Base-by-base conservation (phyloP, 2,888 invertebrate species). In the Ormia ochracea region DNA sequence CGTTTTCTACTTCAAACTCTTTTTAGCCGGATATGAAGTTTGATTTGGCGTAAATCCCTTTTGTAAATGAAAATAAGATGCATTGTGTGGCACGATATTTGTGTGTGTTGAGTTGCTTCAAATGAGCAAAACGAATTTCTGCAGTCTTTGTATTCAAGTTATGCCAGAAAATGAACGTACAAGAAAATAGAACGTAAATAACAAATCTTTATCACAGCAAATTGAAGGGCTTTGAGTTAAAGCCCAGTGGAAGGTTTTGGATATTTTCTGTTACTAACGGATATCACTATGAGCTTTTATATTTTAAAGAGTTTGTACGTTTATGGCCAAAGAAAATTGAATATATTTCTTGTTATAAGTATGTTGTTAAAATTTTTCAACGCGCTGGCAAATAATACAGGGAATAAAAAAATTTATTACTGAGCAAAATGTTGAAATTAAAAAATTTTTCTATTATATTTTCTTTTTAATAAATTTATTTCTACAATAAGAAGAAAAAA, bases 41-140 rank as follows among this genome's bases (percentile, higher is more conserved):
- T 76, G 82, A 82, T 82, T 81, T 82, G 76, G 78, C 69, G 76
- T 70, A 82, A 81, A 82, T 82, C 81, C 81, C 54, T 59, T n/a
- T 76, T 73, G 73, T 68, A 81, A 81, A 78, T 81, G 76, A 81
- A 82, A 74, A 78, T 52, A 77, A 82, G 74, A 82, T 74, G 76
- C 73, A 82, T 66, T 70, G 56, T 59, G 58, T 41, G 56, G 54
- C 33, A 56, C 72, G 17, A 31, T 43, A 38, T 43, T 48, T 31
- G 26, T 41, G 26, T 14, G 12, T 52, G n/a, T 26, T 12, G 33
- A 52, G 23, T 56, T 56, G 54, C 38, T 26, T 21, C 43, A 74
- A 78, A 69, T 58, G 33, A 78, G 68, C 72, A 61, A 45, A 78
- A 45, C 12, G 38, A 63, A 68, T 65, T 48, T 48, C 19, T 41